Base-by-base conservation (phyloP, 1,140 invertebrate genomes). In the Yoshiicerus persimilis region DNA sequence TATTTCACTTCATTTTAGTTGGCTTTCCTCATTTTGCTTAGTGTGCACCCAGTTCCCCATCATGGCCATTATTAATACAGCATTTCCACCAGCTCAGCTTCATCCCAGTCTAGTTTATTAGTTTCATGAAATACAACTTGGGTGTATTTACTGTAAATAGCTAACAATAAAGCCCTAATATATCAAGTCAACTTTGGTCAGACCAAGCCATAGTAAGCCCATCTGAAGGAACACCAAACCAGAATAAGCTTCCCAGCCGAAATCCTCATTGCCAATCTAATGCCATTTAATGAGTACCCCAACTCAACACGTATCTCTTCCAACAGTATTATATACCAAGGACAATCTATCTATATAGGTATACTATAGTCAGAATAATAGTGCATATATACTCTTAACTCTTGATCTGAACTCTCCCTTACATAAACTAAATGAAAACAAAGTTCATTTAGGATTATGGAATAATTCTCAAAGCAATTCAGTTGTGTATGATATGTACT, bases 101-200 rank as follows among this genome's bases (percentile, higher is more conserved):
- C 30, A 36, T 36, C 32, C n/a, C 16, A 80, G 16, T n/a, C 32
- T 80, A 80, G 75, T 80, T 80, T 80, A 80, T 80, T 80, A 80
- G 75, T 32, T n/a, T 32, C 5, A 20, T 80, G 75, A 80, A 80
- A 80, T 80, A 80, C 75, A 80, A 80, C 75, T 80, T 23, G 75
- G 75, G 5, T 80, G 34, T 38, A 80, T 80, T 80, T 80, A 80
- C 75, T 13, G 16, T 80, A 80, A 80, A 80, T 80, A 32, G 75
- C 75, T 38, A 80, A 80, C 75, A 36, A 80, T 80, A 80, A 80
- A 80, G 75, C 75, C 32, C 20, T 80, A 80, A 80, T 80, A 80
- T 80, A 80, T 80, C 75, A 80, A 80, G 75, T 80, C 75, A 80
- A 80, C 75, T 80, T 80, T 80, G n/a, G 34, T n/a, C 30, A 38